These are phyloP conservation scores for Pollenia angustigena DNA, from an alignment of 2,888 invertebrate species.

Conservation along the genomic window DNA sequence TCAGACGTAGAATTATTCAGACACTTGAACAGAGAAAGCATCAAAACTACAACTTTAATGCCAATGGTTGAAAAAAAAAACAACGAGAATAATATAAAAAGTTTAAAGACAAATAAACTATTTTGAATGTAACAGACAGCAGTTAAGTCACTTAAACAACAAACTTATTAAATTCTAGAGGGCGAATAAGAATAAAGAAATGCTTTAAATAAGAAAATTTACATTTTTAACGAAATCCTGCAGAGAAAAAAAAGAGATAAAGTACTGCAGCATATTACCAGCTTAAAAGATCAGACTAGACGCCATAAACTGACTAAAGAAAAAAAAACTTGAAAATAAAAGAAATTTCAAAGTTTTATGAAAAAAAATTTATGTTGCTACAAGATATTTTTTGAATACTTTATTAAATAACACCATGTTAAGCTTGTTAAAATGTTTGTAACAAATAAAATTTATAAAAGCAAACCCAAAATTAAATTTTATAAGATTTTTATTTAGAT, in stretches of 20 bases:
- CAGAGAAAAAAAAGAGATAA: not conserved
- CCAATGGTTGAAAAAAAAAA: not conserved
- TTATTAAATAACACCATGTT: no score
- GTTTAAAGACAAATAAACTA: conserved; percentile 52
- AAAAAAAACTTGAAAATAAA: conserved; percentile 21
- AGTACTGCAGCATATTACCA: conserved; percentile 44
- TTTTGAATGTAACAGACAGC: conserved; percentile 29
- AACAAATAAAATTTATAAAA: no score
- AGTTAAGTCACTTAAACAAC: conserved; percentile 6
- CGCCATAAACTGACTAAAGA: conserved; percentile 46
- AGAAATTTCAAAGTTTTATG: conserved; percentile 50
- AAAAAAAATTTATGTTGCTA: conserved; percentile 37
- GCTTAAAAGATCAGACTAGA: conserved; percentile 71
- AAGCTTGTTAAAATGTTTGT: no score
- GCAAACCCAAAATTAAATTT: no score
- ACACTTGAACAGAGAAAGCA: conserved; percentile 3
- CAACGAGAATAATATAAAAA: conserved; percentile 16
- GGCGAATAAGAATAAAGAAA: conserved; percentile 7
- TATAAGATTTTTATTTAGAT: no score
- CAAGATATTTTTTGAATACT: not conserved
- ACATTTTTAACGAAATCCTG: conserved; percentile 32
- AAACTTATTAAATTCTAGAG: conserved; percentile 24
- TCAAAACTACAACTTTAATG: conserved; percentile 7
- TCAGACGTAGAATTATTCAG: not conserved
- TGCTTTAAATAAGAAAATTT: conserved; percentile 10